Conservation (phyloP, 2,113 vertebrate genomes). For the Ophiodon elongatus region DNA sequence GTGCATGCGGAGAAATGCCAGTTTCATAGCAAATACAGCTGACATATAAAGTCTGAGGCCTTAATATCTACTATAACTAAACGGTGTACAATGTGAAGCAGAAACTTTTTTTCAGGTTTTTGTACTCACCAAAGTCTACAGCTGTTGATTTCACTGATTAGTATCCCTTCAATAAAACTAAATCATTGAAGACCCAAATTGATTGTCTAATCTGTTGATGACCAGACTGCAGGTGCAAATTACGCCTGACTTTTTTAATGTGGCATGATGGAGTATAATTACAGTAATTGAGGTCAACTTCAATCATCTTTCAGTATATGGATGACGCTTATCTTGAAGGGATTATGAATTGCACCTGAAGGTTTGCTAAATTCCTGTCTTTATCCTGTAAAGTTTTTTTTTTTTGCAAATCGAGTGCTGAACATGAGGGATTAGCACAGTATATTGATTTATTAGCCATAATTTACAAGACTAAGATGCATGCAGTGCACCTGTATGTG, state of each 20-base stretch:
- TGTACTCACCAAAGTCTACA: background rate
- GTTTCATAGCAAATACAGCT: background rate
- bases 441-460: slow-evolving; percentile 16
- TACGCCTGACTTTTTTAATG: background rate
- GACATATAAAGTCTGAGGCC: background rate
- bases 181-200: background rate
- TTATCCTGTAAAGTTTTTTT: background rate
- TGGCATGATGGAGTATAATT: slow-evolving; percentile 1
- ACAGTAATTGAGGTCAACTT: background rate
- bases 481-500: background rate
- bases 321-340: background rate
- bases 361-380: background rate
- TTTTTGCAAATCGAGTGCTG: background rate
- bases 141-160: slow-evolving; percentile 33
- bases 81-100: slow-evolving; percentile 1
- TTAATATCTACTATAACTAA: slow-evolving; percentile 18
- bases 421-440: background rate
- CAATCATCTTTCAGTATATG: background rate
- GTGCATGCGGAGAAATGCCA: background rate
- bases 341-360: slow-evolving; percentile 2
- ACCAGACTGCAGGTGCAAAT: slow-evolving; percentile 26
- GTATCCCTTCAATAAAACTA: background rate
- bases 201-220: slow-evolving; percentile 8
- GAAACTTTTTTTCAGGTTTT: slow-evolving; percentile 2
- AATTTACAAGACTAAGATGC: background rate